These are phyloP conservation scores for Cassiopea andromeda DNA, from an alignment of 30 jellyfish, hydroid and myxozoan species.

Conservation along the genomic window DNA sequence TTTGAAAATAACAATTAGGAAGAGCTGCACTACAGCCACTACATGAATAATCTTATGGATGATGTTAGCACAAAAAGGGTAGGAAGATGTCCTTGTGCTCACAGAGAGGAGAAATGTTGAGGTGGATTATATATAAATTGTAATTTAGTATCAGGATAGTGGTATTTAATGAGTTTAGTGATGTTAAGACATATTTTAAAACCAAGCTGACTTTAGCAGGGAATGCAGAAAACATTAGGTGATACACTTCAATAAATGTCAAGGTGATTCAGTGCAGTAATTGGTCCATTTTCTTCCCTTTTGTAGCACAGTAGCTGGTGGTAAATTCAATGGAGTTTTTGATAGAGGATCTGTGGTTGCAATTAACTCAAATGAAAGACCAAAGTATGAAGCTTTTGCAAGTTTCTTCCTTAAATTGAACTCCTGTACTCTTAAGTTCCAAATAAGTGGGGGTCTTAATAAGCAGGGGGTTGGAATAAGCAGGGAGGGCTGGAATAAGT, in stretches of 20 bases:
- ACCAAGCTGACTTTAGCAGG: no score
- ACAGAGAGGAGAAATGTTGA: no score
- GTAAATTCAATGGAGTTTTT: constrained; percentile 63
- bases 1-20: no score
- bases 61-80: no score
- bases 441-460: neutral
- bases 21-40: no score
- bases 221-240: neutral
- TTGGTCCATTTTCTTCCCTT: neutral
- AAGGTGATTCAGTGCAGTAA: neutral
- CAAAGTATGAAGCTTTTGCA: constrained; percentile 34
- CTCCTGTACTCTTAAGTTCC: neutral
- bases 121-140: no score
- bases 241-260: neutral
- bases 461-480: neutral
- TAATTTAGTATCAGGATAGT: no score
- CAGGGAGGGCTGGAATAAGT: neutral
- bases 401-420: neutral
- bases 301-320: constrained; percentile 51
- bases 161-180: no score
- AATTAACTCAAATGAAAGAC: constrained; percentile 55
- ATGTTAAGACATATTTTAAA: no score
- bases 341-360: constrained; percentile 78
- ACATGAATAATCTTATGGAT: no score
- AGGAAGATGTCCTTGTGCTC: no score